These are phyloP conservation scores for Lates japonicus DNA, from an alignment of 2,797 vertebrate genomes.

Conservation along the genomic window DNA sequence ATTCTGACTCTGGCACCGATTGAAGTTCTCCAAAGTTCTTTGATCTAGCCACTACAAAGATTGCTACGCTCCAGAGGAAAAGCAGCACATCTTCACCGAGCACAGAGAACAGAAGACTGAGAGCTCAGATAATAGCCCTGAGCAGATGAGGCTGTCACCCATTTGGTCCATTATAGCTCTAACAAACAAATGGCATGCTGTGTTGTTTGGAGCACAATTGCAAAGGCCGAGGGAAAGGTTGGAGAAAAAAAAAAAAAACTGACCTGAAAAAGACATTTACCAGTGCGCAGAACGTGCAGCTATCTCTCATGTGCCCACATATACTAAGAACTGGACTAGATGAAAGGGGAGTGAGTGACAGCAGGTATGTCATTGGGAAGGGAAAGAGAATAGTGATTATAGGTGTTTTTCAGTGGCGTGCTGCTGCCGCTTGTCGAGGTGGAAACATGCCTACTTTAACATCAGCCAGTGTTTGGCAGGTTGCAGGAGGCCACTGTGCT, in stretches of 20 bases:
- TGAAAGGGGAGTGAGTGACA: conserved; percentile 65
- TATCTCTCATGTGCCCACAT: conserved; percentile 33
- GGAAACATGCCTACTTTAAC: conserved; percentile 70
- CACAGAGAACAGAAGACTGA: conserved; percentile 64
- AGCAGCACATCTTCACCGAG: conserved; percentile 60
- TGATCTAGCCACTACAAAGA: conserved; percentile 79
- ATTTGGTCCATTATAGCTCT: conserved; percentile 73
- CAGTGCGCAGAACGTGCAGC: conserved; percentile 27
- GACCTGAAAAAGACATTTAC: conserved; percentile 56
- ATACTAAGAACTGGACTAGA: conserved; percentile 42
- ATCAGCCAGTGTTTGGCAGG: conserved; percentile 73
- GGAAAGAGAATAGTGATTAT: conserved; percentile 61
- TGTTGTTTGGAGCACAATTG: conserved; percentile 61
- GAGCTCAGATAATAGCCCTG: conserved; percentile 76
- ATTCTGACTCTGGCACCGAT: conserved; percentile 67
- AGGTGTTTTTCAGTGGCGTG: conserved; percentile 45
- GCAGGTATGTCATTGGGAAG: conserved; percentile 67
- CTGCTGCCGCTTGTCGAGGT: conserved; percentile 61
- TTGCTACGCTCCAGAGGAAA: conserved; percentile 68
- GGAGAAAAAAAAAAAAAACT: conserved; percentile 35
- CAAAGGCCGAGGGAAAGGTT: conserved; percentile 46
- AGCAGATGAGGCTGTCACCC: conserved; percentile 72
- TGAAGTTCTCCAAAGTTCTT: conserved; percentile 77
- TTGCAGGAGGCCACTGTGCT: conserved; percentile 37
- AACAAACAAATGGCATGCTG: conserved; percentile 70